Evolutionary conservation across 2,797 vertebrate genomes (phyloP).

Genomic region (Epinephelus coioides): DNA sequence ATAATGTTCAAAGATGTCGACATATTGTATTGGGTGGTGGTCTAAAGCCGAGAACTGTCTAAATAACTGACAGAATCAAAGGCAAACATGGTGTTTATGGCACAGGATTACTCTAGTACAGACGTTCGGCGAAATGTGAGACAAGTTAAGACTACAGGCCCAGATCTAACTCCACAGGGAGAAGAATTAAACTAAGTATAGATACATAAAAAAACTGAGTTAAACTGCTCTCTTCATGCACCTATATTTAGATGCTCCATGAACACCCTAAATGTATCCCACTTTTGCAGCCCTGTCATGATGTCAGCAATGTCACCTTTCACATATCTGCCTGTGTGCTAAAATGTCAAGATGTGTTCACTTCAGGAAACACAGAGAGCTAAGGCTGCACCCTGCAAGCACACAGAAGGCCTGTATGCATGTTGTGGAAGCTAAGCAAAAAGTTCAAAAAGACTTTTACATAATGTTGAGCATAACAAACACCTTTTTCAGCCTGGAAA

Average conservation of each 20-base stretch:
- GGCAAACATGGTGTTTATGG: neutral
- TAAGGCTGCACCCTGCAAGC: neutral
- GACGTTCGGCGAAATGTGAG: slow-evolving; percentile 23
- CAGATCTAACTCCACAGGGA: slow-evolving; percentile 27
- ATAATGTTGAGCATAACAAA: neutral
- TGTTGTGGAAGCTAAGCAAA: neutral
- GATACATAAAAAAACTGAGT: neutral
- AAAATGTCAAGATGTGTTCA: slow-evolving; percentile 46
- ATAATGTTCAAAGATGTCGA: slow-evolving; percentile 52
- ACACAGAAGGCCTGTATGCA: slow-evolving; percentile 8
- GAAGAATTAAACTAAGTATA: neutral
- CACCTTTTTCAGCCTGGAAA: neutral
- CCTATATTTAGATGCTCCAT: slow-evolving; percentile 17
- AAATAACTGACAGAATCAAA: slow-evolving; percentile 36
- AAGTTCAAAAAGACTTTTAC: slow-evolving; percentile 5
- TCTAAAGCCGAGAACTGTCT: slow-evolving; percentile 9
- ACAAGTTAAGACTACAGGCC: slow-evolving; percentile 14
- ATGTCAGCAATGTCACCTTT: slow-evolving; percentile 45
- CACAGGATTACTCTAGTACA: slow-evolving; percentile 31
- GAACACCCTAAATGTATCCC: slow-evolving; percentile 2
- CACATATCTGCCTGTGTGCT: slow-evolving; percentile 30
- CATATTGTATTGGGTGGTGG: slow-evolving; percentile 52
- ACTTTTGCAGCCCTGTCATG: slow-evolving; percentile 21
- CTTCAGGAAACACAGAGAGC: slow-evolving; percentile 15
- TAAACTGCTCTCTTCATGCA: neutral